Conservation (phyloP, 2,113 vertebrate species). For the Talpa occidentalis region DNA sequence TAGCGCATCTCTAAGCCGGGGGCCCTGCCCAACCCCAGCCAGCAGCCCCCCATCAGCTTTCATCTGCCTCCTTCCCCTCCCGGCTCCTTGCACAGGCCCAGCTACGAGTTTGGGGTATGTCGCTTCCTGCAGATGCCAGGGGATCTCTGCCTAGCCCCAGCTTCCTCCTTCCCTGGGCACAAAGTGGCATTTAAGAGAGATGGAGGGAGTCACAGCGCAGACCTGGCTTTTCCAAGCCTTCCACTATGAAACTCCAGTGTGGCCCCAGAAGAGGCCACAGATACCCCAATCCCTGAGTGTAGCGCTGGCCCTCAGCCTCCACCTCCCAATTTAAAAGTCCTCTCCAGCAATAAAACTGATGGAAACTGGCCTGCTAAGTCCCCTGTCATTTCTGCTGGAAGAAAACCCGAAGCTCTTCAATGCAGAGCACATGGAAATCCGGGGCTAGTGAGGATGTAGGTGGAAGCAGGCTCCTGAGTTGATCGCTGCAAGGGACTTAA, state of each 20-base stretch:
- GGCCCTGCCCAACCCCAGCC: background rate
- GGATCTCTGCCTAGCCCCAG: background rate
- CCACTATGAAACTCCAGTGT: background rate
- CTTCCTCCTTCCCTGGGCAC: background rate
- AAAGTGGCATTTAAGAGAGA: background rate
- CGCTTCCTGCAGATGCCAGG: background rate
- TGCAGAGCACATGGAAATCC: background rate
- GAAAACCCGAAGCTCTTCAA: background rate
- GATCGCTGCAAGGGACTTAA: background rate
- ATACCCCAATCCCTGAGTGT: background rate
- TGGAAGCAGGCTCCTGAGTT: background rate
- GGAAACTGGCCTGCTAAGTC: background rate
- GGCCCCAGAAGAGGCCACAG: background rate
- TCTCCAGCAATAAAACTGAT: background rate
- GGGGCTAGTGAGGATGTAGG: background rate
- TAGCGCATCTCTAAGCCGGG: background rate
- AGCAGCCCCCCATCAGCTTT: slow-evolving; percentile 60
- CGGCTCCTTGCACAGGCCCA: background rate
- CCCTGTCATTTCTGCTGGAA: background rate
- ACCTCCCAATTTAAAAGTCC: background rate
- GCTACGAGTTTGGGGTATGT: background rate
- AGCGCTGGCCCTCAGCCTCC: background rate
- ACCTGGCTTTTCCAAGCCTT: background rate
- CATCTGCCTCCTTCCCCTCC: slow-evolving; percentile 20
- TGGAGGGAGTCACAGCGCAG: background rate